A percentile compares a stretch with the other conserved stretches of the same genome.
These are phyloP conservation scores for Halcyon smyrnensis DNA, from an alignment of 2,797 vertebrate genomes.

Conservation along the genomic window DNA sequence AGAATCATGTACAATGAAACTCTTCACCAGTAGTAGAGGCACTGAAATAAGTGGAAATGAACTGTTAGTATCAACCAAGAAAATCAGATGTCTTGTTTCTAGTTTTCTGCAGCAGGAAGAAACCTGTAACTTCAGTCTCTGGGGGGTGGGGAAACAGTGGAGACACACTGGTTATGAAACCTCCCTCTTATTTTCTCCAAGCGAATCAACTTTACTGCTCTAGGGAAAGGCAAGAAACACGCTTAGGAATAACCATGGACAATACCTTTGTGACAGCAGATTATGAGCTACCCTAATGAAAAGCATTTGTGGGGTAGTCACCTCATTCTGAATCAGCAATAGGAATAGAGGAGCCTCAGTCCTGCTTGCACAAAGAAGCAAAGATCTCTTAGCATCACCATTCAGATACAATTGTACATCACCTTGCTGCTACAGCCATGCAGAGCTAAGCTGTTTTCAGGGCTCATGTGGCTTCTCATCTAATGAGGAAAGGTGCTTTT, in stretches of 20 bases:
- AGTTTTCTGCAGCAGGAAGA: neutral
- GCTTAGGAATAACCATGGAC: neutral
- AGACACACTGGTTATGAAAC: neutral
- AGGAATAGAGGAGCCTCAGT: neutral
- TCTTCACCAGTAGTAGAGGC: neutral
- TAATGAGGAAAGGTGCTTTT: neutral
- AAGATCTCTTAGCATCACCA: neutral
- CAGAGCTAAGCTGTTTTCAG: neutral
- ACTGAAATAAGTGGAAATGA: neutral
- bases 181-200: neutral
- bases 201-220: neutral
- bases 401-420: neutral
- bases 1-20: neutral
- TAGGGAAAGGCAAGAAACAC: constrained; percentile 1
- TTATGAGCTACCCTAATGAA: neutral
- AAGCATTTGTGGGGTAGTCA: neutral
- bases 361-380: neutral
- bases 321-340: neutral
- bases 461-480: neutral
- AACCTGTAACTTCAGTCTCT: neutral
- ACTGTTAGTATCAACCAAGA: neutral
- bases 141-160: neutral
- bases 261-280: neutral
- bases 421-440: rapidly evolving
- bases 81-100: neutral